Percentiles rank a stretch among this genome's conserved stretches.
Evolutionary conservation across 2,113 vertebrate species (phyloP).

Genomic region (Urocynchramus pylzowi): DNA sequence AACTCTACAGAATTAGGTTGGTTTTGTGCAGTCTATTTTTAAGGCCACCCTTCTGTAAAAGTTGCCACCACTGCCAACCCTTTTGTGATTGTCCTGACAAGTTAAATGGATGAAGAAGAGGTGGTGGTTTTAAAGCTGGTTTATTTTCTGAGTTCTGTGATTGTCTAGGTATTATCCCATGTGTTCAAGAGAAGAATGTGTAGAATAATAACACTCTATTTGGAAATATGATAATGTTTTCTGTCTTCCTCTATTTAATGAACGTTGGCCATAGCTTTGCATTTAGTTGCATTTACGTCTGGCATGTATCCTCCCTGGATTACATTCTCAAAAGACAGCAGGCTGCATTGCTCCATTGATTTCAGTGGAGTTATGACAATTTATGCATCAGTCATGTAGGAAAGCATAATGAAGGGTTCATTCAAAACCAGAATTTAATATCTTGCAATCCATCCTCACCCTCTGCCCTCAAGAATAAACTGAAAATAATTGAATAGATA

Average conservation of each 20-base stretch:
- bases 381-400: background rate
- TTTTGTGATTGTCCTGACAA: background rate
- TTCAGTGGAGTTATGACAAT: background rate
- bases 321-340: background rate
- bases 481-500: background rate
- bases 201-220: background rate
- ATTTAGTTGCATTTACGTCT: background rate
- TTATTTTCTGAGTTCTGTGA: background rate
- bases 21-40: background rate
- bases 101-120: background rate
- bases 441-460: background rate
- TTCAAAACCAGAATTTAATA: background rate
- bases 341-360: background rate
- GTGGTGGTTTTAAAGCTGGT: accelerated
- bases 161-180: background rate
- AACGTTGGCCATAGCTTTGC: background rate
- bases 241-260: background rate
- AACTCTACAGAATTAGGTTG: background rate
- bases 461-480: background rate
- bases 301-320: background rate
- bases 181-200: background rate
- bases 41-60: background rate
- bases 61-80: background rate
- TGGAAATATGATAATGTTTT: background rate
- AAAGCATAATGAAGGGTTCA: background rate